These are phyloP conservation scores for Habrosyne pyritoides DNA, from an alignment of 2,888 invertebrate species.

Conservation along the genomic window DNA sequence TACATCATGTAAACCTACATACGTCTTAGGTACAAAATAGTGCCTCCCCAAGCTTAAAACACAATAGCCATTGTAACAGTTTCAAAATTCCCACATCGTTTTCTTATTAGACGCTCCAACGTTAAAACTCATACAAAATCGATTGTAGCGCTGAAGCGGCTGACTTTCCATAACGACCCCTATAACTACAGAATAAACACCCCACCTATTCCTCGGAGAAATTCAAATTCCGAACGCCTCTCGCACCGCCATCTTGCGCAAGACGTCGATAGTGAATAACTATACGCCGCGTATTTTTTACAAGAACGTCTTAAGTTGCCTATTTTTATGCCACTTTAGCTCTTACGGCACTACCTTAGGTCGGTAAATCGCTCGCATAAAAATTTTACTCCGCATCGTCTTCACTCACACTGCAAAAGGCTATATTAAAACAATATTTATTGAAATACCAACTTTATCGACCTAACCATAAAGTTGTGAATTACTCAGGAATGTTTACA, in stretches of 20 bases:
- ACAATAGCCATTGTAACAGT: slow-evolving; percentile 8
- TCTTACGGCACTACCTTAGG: slow-evolving; percentile 77
- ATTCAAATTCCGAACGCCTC: slow-evolving; percentile 80
- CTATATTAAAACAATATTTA: slow-evolving; percentile 18
- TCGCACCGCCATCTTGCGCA: slow-evolving; percentile 79
- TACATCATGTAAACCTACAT: background rate
- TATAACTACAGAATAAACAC: slow-evolving; percentile 54
- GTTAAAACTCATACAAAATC: slow-evolving; percentile 42
- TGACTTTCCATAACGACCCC: slow-evolving; percentile 24
- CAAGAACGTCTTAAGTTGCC: slow-evolving; percentile 80
- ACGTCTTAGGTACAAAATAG: background rate
- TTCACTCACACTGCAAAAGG: slow-evolving; percentile 34
- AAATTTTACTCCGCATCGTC: slow-evolving; percentile 71
- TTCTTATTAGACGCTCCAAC: slow-evolving; percentile 42
- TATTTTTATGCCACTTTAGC: slow-evolving; percentile 81
- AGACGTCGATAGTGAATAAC: slow-evolving; percentile 82
- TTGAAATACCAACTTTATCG: slow-evolving; percentile 16
- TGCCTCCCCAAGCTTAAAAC: background rate
- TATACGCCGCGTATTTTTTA: slow-evolving; percentile 74
- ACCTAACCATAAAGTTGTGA: background rate
- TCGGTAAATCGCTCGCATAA: slow-evolving; percentile 80
- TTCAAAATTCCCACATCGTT: slow-evolving; percentile 18
- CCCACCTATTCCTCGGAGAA: slow-evolving; percentile 77
- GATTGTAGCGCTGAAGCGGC: slow-evolving; percentile 54
- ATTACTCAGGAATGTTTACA: background rate